Percentiles rank a stretch among this genome's conserved stretches.
Conservation (phyloP, 2,113 vertebrate genomes). For the Centrocercus urophasianus region DNA sequence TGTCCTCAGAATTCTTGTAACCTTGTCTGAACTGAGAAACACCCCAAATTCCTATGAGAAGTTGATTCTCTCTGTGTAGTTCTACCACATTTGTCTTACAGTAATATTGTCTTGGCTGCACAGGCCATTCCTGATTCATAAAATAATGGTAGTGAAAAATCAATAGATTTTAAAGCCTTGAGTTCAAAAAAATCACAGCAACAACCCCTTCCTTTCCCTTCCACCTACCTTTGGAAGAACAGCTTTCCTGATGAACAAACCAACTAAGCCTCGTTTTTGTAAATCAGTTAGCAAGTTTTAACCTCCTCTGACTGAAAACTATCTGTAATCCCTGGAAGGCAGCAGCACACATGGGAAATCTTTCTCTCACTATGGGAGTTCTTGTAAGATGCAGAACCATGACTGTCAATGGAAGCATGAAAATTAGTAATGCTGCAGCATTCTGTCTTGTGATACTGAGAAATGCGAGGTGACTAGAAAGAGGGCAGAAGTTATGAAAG, state of each 20-base stretch:
- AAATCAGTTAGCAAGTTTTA: background rate
- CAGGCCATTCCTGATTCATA: background rate
- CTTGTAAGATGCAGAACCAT: background rate
- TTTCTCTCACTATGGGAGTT: background rate
- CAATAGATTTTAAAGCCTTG: background rate
- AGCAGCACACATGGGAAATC: background rate
- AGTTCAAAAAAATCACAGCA: background rate
- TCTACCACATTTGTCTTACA: background rate
- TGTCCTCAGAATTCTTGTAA: background rate
- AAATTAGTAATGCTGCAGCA: background rate
- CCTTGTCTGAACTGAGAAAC: background rate
- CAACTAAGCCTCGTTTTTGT: background rate
- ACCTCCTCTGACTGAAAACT: background rate
- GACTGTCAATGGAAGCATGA: background rate
- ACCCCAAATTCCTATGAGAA: background rate
- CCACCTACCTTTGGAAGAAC: background rate
- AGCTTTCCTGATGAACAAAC: background rate
- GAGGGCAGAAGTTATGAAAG: background rate
- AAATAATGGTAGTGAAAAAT: background rate
- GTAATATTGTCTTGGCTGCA: background rate
- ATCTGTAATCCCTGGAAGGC: background rate
- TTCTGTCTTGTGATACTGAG: background rate
- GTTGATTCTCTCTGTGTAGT: background rate
- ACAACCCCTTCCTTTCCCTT: background rate
- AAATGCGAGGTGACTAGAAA: background rate